phyloP scores from a whole-genome alignment of 2,797 vertebrate genomes.

The Sebastes matsubarae region DNA sequence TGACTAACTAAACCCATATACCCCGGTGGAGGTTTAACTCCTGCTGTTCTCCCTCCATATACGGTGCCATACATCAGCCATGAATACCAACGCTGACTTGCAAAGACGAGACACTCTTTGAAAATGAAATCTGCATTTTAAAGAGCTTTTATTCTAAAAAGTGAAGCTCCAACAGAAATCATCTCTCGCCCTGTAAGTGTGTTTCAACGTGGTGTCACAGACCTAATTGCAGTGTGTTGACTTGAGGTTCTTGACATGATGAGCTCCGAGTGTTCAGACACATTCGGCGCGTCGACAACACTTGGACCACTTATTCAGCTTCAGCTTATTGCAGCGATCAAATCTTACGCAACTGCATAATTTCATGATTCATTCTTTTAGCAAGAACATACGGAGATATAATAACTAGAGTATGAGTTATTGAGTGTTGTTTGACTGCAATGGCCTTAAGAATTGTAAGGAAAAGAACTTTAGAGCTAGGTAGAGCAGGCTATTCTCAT shows the following conservation, averaged over 20 bases:
- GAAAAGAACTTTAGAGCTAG: background rate
- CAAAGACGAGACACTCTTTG: background rate
- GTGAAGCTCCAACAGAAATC: background rate
- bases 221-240: conserved; percentile 13
- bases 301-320: conserved; percentile 24
- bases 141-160: background rate
- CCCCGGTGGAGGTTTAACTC: background rate
- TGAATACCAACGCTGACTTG: background rate
- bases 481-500: too few species aligned
- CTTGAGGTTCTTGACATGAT: conserved; percentile 38
- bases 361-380: conserved; percentile 21
- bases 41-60: background rate
- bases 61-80: background rate
- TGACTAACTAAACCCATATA: background rate
- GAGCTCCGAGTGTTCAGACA: conserved; percentile 25
- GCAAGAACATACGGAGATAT: background rate
- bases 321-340: conserved; percentile 42
- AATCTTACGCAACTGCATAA: background rate
- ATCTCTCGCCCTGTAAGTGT: background rate
- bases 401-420: background rate
- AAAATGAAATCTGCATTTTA: background rate
- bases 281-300: background rate
- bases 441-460: background rate
- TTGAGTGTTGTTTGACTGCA: background rate
- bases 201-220: conserved; percentile 7